phyloP scores from a whole-genome alignment of 2,113 vertebrate genomes.

The Mus spicilegus region DNA sequence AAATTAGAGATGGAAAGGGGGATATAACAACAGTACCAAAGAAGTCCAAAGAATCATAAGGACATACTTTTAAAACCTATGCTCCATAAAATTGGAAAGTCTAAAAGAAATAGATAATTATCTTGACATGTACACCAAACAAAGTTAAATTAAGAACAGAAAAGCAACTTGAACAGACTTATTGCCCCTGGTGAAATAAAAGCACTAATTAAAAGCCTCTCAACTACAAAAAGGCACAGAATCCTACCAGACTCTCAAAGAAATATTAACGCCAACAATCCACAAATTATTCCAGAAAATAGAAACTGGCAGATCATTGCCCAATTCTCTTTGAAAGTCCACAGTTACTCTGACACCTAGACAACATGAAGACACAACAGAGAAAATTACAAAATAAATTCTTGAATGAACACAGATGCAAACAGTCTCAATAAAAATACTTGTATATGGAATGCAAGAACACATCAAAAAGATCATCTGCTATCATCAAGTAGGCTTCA shows the following conservation, averaged over 20 bases:
- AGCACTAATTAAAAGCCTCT: neutral
- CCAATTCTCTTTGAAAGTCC: neutral
- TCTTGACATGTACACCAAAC: neutral
- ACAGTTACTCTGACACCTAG: neutral
- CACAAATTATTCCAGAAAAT: neutral
- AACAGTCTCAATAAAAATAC: neutral
- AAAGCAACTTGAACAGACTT: neutral
- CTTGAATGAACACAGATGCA: neutral
- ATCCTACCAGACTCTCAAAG: neutral
- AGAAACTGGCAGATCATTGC: neutral
- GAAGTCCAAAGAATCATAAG: neutral
- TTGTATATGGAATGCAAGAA: neutral
- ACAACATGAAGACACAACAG: neutral
- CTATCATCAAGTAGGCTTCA: neutral
- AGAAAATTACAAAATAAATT: neutral
- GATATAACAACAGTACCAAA: neutral
- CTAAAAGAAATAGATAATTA: neutral
- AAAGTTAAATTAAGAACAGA: neutral
- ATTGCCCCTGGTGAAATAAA: too few species aligned
- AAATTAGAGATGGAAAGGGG: neutral
- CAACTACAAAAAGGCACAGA: neutral
- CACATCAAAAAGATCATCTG: neutral
- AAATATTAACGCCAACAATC: neutral
- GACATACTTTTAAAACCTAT: neutral
- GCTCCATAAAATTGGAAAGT: neutral